Evolutionary conservation across 2,888 invertebrate genomes (phyloP).

Genomic region (Cecidostiba fungosa): DNA sequence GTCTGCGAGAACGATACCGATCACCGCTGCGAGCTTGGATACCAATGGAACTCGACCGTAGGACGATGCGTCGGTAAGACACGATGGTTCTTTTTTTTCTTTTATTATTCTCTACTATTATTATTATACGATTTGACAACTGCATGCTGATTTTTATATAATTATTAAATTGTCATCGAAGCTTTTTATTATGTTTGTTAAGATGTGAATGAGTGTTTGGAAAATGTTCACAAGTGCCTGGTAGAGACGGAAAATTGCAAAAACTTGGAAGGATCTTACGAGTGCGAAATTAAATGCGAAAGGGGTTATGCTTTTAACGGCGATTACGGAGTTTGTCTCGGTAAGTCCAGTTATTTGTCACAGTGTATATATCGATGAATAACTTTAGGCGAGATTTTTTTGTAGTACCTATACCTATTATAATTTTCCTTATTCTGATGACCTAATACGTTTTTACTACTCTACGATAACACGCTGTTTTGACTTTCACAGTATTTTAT

Average conservation of each 20-base stretch:
- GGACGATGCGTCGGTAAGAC: constrained; percentile 78
- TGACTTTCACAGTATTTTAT: not conserved
- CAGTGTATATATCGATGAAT: not conserved
- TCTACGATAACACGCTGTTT: not conserved
- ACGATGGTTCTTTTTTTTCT: not conserved
- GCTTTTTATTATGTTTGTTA: constrained; percentile 47
- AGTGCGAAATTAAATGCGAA: constrained; percentile 78
- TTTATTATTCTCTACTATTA: not conserved
- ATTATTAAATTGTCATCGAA: not conserved
- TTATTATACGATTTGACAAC: not conserved
- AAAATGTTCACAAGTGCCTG: constrained; percentile 83
- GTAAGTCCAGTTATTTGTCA: constrained; percentile 67
- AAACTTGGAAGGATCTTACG: constrained; percentile 81
- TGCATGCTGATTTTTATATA: not conserved
- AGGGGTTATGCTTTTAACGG: constrained; percentile 72
- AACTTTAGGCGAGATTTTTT: no score
- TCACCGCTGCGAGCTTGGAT: constrained; percentile 73
- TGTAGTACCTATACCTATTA: no score
- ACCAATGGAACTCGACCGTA: constrained; percentile 73
- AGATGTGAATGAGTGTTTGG: constrained; percentile 91
- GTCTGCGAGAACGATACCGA: constrained; percentile 75
- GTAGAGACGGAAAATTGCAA: constrained; percentile 78
- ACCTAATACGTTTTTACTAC: no score
- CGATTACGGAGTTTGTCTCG: constrained; percentile 72
- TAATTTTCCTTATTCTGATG: no score